Conservation (phyloP, 2,888 invertebrate species). For the Leptinotarsa rubiginosa region DNA sequence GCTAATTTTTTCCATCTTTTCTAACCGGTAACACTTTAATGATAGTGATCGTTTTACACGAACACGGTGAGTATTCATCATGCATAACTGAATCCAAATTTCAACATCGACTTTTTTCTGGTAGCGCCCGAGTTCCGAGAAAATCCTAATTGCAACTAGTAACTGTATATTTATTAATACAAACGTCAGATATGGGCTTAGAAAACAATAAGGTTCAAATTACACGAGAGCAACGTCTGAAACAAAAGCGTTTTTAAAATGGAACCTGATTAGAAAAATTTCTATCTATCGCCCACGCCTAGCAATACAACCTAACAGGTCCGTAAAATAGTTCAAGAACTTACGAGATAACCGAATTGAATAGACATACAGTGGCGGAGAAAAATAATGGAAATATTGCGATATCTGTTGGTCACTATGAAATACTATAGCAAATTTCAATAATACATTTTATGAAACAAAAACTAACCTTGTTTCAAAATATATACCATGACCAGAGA, state of each 20-base stretch:
- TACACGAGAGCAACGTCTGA: conserved; percentile 11
- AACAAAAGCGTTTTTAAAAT: conserved; percentile 24
- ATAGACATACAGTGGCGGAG: not conserved
- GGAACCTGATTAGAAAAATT: conserved; percentile 24
- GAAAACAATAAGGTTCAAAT: conserved; percentile 28
- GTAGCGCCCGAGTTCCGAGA: conserved; percentile 23
- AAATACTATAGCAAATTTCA: too few relatives aligned
- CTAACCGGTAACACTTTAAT: not conserved
- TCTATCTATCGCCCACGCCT: conserved; percentile 22
- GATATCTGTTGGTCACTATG: too few relatives aligned
- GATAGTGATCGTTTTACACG: not conserved
- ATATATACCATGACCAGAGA: too few relatives aligned
- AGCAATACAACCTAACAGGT: not conserved
- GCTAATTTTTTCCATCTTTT: not conserved
- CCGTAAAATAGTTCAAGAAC: conserved; percentile 2
- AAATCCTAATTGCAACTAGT: conserved; percentile 36
- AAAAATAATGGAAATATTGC: not conserved
- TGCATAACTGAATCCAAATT: conserved; percentile 7
- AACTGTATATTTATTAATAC: conserved; percentile 27
- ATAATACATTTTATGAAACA: too few relatives aligned
- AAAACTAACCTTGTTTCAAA: too few relatives aligned
- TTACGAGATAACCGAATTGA: not conserved
- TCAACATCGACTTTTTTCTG: conserved; percentile 5
- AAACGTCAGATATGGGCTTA: conserved; percentile 21
- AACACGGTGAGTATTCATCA: not conserved